A percentile compares a stretch with the other conserved stretches of the same genome.
Conservation (phyloP, 1,140 invertebrate species). For the Sweltsa coloradensis region DNA sequence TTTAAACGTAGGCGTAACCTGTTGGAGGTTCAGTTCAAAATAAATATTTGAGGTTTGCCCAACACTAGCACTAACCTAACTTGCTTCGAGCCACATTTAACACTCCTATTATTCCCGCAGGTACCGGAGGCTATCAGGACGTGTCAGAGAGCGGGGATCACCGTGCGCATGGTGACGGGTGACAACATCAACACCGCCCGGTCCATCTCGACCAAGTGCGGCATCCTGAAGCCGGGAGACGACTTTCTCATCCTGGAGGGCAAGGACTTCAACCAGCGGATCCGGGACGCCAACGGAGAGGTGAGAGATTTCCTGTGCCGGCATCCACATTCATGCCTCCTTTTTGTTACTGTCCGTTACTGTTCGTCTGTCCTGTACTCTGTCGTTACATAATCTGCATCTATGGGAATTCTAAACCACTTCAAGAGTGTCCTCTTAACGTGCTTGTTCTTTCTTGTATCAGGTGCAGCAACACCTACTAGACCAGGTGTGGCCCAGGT, state of each 20-base stretch:
- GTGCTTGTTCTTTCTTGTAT: constrained; percentile 1
- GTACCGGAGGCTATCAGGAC: constrained; percentile 41
- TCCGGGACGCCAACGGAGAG: constrained; percentile 36
- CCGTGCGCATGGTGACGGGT: constrained; percentile 55
- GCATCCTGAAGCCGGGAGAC: constrained; percentile 42
- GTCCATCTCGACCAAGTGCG: constrained; percentile 51
- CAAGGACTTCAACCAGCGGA: constrained; percentile 46
- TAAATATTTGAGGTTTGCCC: too few relatives aligned
- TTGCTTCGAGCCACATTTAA: too few relatives aligned
- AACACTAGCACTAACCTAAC: too few relatives aligned
- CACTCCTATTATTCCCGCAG: too few relatives aligned
- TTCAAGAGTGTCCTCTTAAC: too few relatives aligned
- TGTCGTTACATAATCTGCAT: too few relatives aligned
- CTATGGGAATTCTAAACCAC: too few relatives aligned
- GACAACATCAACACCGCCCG: constrained; percentile 57
- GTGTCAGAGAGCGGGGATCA: constrained; percentile 48
- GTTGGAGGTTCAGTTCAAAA: too few relatives aligned
- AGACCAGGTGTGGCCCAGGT: constrained; percentile 48
- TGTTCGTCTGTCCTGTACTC: too few relatives aligned
- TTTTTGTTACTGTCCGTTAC: too few relatives aligned
- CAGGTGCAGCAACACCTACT: constrained; percentile 34
- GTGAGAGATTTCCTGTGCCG: constrained; percentile 17
- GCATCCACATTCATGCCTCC: too few relatives aligned
- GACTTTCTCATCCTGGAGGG: constrained; percentile 48
- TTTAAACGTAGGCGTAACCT: too few relatives aligned